Base-by-base conservation (phyloP, 1,140 invertebrate genomes). In the Oscheius sp. region DNA sequence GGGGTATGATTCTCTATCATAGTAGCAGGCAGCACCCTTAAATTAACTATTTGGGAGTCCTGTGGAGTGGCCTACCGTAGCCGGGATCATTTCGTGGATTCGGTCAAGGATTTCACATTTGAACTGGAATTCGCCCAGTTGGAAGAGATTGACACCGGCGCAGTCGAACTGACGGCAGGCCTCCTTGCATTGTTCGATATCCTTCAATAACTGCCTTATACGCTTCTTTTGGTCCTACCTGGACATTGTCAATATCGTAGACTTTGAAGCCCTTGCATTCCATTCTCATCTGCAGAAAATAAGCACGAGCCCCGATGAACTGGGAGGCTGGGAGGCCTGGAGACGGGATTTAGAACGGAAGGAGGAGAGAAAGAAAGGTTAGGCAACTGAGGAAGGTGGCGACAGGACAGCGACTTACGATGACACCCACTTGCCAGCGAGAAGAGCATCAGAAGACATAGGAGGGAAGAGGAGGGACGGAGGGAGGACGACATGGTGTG, bases 251-350 rank as follows among this genome's bases (percentile, higher is more conserved):
- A n/a, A 75, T 75, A 35, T 75, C 74, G 63, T 66, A 75, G 1
- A 75, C 74, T 72, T 75, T 75, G 73, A 62, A 61, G 15, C 74
- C 74, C 63, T 71, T 72, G 45, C 74, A 75, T 38, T 75, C 74
- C 52, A 71, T 66, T 18, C 52, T 66, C 32, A 66, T 72, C 18
- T 66, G 68, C 3, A 75, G 63, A 13, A 71, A 31, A 61, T 71
- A 75, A 10, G 74, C 34, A 32, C 64, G 46, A 2, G 61, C 74
- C 52, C 69, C 69, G 20, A 75, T 58, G 32, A 34, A 61, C 36
- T 75, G 74, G 23, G 74, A 42, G 28, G 73, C 49, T 10, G 74
- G 74, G 23, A 75, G 74, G 42, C 36, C 74, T 75, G 35, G 35
- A 71, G n/a, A 38, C 35, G 3, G 3, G 15, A n/a, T 20, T 58